phyloP scores from a whole-genome alignment of 1,140 invertebrate species.

The Formica exsecta region DNA sequence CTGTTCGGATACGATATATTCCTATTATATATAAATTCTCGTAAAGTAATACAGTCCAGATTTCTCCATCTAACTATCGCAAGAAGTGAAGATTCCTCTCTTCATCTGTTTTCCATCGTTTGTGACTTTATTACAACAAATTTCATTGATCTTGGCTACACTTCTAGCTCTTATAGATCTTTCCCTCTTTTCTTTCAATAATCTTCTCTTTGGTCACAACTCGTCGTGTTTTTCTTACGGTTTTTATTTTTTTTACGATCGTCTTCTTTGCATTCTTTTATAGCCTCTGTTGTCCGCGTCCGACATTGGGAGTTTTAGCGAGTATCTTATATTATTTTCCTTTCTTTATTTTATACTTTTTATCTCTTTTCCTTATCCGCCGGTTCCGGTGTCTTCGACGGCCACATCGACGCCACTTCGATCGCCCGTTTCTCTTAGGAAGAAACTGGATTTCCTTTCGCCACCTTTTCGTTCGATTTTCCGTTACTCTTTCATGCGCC shows the following conservation, averaged over 20 bases:
- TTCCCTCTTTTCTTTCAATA: not conserved
- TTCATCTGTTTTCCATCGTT: constrained; percentile 1
- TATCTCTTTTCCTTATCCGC: not conserved
- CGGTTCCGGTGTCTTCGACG: not conserved
- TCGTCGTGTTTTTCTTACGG: constrained; percentile 21
- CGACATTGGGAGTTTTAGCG: not conserved
- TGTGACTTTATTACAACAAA: constrained; percentile 43
- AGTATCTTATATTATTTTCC: constrained; percentile 40
- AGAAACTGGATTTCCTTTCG: constrained; percentile 3
- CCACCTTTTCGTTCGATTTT: not conserved
- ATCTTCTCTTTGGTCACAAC: not conserved
- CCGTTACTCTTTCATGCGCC: constrained; percentile 34
- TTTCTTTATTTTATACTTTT: constrained; percentile 22
- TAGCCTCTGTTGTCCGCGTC: not conserved
- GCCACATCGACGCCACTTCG: not conserved
- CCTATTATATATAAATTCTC: not conserved
- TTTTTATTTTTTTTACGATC: constrained; percentile 20
- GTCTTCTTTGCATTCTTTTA: constrained; percentile 43
- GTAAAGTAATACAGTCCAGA: constrained; percentile 19
- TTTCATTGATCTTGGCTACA: constrained; percentile 39
- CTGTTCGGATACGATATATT: not conserved
- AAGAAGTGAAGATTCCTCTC: not conserved
- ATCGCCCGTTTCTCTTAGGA: constrained; percentile 24
- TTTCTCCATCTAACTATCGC: not conserved
- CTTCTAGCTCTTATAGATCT: not conserved